Percentiles rank a stretch among this genome's conserved stretches.
Conservation (phyloP, 2,888 invertebrate species). For the Brachypalpus laphriformis region DNA sequence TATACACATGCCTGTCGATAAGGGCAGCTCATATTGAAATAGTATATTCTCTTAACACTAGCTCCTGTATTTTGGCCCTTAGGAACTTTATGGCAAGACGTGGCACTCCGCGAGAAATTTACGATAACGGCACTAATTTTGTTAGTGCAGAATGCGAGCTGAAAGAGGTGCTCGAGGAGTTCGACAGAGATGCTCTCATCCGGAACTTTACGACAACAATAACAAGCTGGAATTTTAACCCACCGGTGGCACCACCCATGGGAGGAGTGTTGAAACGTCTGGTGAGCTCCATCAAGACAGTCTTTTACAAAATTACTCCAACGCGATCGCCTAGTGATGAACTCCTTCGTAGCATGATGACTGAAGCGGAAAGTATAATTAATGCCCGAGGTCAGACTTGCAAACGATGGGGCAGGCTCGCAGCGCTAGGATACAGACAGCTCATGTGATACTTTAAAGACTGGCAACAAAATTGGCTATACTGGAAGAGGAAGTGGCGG, state of each 20-base stretch:
- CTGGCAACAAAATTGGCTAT: conserved; percentile 30
- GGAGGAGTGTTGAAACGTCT: neutral
- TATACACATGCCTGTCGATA: conserved; percentile 54
- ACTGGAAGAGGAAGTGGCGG: conserved; percentile 36
- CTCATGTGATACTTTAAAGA: conserved; percentile 16
- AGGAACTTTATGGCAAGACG: conserved; percentile 38
- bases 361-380: neutral
- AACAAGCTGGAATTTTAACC: conserved; percentile 72
- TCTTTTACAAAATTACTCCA: neutral
- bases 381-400: conserved; percentile 52
- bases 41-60: conserved; percentile 9
- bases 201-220: neutral
- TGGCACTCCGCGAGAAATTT: conserved; percentile 33
- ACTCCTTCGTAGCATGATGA: conserved; percentile 1
- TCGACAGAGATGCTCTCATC: neutral
- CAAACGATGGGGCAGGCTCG: conserved; percentile 70
- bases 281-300: neutral
- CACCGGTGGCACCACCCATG: conserved; percentile 66
- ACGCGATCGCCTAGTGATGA: neutral
- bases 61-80: conserved; percentile 36
- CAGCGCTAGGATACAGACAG: conserved; percentile 34
- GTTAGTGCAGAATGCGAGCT: conserved; percentile 5
- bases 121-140: conserved; percentile 44
- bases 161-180: neutral
- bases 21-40: conserved; percentile 60